Conservation (phyloP, 1,140 invertebrate species). For the Drosophila sechellia region DNA sequence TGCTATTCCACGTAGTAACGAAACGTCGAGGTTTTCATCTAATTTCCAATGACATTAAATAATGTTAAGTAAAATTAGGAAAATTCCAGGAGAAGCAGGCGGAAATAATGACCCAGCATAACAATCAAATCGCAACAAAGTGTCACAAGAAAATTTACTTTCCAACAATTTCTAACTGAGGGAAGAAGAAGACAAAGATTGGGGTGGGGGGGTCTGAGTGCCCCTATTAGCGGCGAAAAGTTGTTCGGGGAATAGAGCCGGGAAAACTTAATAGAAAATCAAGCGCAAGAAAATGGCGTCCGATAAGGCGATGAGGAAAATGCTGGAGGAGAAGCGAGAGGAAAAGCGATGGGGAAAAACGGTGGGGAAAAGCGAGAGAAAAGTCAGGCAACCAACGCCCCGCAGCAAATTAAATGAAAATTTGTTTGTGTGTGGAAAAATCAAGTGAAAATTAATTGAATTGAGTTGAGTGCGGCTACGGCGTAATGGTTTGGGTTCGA, state of each 20-base stretch:
- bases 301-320: constrained; percentile 54
- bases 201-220: neutral
- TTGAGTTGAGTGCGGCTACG: constrained; percentile 80
- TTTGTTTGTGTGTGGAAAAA: constrained; percentile 83
- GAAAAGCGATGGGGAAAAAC: neutral
- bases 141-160: constrained; percentile 25
- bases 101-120: constrained; percentile 21
- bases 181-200: neutral
- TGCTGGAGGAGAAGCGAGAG: neutral
- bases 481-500: constrained; percentile 44
- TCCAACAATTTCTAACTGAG: neutral
- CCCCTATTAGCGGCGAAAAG: constrained; percentile 46
- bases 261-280: constrained; percentile 75
- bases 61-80: no score
- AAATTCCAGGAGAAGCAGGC: neutral
- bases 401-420: constrained; percentile 81
- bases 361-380: constrained; percentile 1
- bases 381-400: constrained; percentile 49
- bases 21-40: no score
- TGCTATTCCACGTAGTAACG: neutral
- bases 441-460: constrained; percentile 85
- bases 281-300: constrained; percentile 73
- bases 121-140: constrained; percentile 39
- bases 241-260: constrained; percentile 41
- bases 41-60: neutral